These are phyloP conservation scores for Arvicanthis niloticus DNA, from an alignment of 2,113 vertebrate species.

Conservation along the genomic window DNA sequence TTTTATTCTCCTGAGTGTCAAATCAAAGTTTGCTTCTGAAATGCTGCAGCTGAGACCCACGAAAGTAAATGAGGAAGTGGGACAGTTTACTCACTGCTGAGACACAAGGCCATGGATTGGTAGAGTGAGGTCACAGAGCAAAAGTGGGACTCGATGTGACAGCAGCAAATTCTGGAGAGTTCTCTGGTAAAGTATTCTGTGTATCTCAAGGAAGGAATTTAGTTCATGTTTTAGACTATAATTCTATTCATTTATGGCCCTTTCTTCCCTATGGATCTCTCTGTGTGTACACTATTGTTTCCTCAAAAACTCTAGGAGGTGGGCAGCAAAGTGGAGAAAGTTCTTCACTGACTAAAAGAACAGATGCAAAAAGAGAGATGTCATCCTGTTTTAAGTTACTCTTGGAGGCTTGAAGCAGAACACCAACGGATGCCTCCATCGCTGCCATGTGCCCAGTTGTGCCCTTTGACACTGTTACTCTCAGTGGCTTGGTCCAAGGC, in stretches of 20 bases:
- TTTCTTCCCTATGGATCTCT: slow-evolving; percentile 36
- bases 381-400: not conserved
- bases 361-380: slow-evolving; percentile 34
- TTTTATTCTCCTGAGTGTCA: slow-evolving; percentile 80
- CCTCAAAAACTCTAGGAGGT: slow-evolving; percentile 41
- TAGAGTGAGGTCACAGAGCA: slow-evolving; percentile 69
- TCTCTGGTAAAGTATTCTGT: slow-evolving; percentile 33
- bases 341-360: slow-evolving; percentile 36
- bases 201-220: slow-evolving; percentile 53
- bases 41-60: slow-evolving; percentile 69
- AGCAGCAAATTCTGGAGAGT: slow-evolving; percentile 70
- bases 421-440: not conserved
- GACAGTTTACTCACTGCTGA: slow-evolving; percentile 63
- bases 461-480: slow-evolving; percentile 30
- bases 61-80: slow-evolving; percentile 67
- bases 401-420: not conserved
- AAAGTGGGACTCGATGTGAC: slow-evolving; percentile 22
- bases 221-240: slow-evolving; percentile 39
- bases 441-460: slow-evolving; percentile 24
- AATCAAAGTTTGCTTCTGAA: slow-evolving; percentile 71
- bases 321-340: slow-evolving; percentile 43
- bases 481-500: slow-evolving; percentile 24
- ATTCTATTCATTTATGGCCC: slow-evolving; percentile 34
- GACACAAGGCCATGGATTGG: slow-evolving; percentile 65
- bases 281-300: not conserved